A percentile compares a stretch with the other conserved stretches of the same genome.
Evolutionary conservation across 2,797 vertebrate species (phyloP).

Genomic region (Chelidonichthys spinosus): DNA sequence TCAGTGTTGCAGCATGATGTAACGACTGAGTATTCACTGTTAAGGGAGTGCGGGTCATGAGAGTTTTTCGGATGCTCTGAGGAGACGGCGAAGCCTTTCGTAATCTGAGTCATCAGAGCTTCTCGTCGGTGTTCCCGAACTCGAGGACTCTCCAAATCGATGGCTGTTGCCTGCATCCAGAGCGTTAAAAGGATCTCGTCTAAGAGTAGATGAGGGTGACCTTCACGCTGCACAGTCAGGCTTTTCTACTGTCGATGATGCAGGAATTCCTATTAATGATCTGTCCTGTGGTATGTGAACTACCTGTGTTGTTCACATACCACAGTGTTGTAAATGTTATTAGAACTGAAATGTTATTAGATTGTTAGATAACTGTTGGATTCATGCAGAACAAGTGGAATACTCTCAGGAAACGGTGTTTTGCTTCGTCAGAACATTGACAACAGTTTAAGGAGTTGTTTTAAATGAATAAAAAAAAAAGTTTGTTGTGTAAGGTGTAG

Average conservation of each 20-base stretch:
- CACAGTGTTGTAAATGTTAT: too few species aligned
- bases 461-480: too few species aligned
- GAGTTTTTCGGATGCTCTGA: conserved; percentile 18
- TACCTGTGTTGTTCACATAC: too few species aligned
- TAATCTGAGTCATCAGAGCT: conserved; percentile 32
- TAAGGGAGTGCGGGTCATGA: neutral
- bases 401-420: too few species aligned
- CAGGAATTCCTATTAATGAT: neutral
- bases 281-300: neutral
- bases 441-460: too few species aligned
- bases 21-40: neutral
- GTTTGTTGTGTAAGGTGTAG: neutral
- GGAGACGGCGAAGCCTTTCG: conserved; percentile 9
- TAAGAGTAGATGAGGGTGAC: neutral
- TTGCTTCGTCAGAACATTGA: too few species aligned
- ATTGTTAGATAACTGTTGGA: neutral
- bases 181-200: neutral
- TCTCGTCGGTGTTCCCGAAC: conserved; percentile 18
- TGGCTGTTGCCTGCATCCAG: neutral
- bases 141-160: neutral
- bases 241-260: neutral
- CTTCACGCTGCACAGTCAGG: too few species aligned
- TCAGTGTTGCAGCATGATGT: neutral
- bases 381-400: neutral
- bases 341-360: neutral